Base-by-base conservation (phyloP, 2,113 vertebrate species). In the Cheirogaleus medius region DNA sequence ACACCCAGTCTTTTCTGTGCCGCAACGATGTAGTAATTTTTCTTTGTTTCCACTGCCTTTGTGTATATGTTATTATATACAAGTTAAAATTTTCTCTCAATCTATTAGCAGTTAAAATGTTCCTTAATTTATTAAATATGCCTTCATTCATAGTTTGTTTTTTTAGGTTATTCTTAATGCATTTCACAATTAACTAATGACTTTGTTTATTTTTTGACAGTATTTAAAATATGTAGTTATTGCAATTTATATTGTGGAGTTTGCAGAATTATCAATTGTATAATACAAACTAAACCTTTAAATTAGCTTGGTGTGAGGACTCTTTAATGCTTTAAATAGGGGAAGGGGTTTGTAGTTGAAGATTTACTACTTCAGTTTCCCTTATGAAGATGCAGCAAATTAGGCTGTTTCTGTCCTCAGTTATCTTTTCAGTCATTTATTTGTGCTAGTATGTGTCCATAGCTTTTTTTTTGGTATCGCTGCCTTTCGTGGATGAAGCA, bases 231-330 rank as follows among this genome's bases (percentile, higher is more conserved):
- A 89, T 92, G 90, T 95, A 96, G 96, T 91, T 81, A 73, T 2
- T 95, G 74, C 42, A 84, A 86, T 93, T 96, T 94, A 87, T 87
- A 87, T 93, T 97, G 95, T 97, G 89, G 86, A 97, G 52, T 96
- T 96, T 97, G 63, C 87, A 97, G 96, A 97, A 94, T 95, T 87
- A 84, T 71, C 71, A n/a, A n/a, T 87, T 97, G 86, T 93, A 95
- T 96, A 97, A 63, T 63, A 63, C 60, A 63, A 97, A 94, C 56
- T 47, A 90, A 97, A 93, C 64, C 56, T 97, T 97, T 89, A 93
- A 97, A 97, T 96, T 97, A 97, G 95, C 54, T 85, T 88, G 69
- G 91, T 92, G 91, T 97, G 96, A 97, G 95, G 32, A 96, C 89
- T 97, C 94, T 91, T 96, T 44, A 90, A 86, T 97, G 94, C 60